These are phyloP conservation scores for Dinothrombium tinctorium DNA, from an alignment of 1,140 invertebrate genomes.

Conservation along the genomic window DNA sequence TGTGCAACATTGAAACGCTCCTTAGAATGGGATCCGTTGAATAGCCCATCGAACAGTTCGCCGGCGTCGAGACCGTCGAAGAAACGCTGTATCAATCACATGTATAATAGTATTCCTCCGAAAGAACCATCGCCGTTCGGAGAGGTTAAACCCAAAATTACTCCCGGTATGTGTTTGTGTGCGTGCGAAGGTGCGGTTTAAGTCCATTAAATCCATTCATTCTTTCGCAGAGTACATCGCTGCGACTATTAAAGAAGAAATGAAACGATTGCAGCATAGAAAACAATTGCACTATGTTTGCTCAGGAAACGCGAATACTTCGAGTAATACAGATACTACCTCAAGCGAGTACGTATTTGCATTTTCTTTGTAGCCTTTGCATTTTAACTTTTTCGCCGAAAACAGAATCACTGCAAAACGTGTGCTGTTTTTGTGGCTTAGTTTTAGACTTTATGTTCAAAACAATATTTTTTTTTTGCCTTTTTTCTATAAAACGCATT, in stretches of 20 bases:
- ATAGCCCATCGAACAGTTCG: neutral
- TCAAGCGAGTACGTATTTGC: slow-evolving; percentile 1
- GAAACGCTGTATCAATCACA: slow-evolving; percentile 50
- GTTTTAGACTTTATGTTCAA: neutral
- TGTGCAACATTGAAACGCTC: slow-evolving; percentile 80
- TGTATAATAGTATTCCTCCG: slow-evolving; percentile 20
- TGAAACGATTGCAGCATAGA: slow-evolving; percentile 61
- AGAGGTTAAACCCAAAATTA: slow-evolving; percentile 49
- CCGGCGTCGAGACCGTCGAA: slow-evolving; percentile 42
- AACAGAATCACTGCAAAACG: neutral
- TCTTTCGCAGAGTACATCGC: slow-evolving; percentile 57
- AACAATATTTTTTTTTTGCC: neutral
- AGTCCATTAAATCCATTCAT: neutral
- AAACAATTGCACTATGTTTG: slow-evolving; percentile 47
- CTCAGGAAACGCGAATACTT: slow-evolving; percentile 18
- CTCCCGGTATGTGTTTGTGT: slow-evolving; percentile 38
- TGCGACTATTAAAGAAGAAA: slow-evolving; percentile 68
- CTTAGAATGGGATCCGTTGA: slow-evolving; percentile 69
- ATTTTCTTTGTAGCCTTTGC: neutral
- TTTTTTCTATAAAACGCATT: neutral
- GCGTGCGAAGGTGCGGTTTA: neutral
- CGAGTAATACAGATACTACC: slow-evolving; percentile 3
- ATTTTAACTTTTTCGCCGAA: neutral
- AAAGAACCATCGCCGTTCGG: slow-evolving; percentile 39
- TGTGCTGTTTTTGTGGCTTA: neutral